Conservation (phyloP, 2,113 vertebrate species). For the Sisor rabdophorus region DNA sequence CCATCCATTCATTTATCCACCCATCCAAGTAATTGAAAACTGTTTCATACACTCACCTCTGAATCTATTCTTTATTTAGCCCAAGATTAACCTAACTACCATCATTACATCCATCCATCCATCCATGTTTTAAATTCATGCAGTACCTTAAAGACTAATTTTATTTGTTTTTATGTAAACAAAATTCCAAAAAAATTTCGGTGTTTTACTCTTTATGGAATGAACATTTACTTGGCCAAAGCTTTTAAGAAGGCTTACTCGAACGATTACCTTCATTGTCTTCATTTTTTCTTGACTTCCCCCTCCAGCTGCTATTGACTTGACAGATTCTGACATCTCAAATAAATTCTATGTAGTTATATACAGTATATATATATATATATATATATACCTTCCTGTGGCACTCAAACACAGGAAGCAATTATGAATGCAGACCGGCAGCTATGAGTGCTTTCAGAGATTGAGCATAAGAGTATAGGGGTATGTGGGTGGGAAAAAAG, state of each 20-base stretch:
- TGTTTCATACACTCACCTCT: background rate
- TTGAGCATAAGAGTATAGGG: conserved; percentile 34
- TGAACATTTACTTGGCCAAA: background rate
- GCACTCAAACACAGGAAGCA: conserved; percentile 27
- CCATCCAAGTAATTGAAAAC: too few relatives aligned
- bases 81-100: background rate
- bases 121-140: background rate
- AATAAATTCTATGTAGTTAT: background rate
- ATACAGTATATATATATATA: too few relatives aligned
- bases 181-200: too few relatives aligned
- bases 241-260: background rate
- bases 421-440: conserved; percentile 32
- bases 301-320: conserved; percentile 3
- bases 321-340: conserved; percentile 6
- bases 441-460: conserved; percentile 41
- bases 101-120: background rate
- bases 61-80: background rate
- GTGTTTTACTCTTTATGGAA: too few relatives aligned
- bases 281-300: background rate
- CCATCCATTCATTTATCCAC: too few relatives aligned
- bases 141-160: background rate
- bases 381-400: background rate
- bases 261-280: conserved; percentile 1
- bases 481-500: conserved; percentile 43
- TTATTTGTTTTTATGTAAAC: background rate